A percentile compares a stretch with the other conserved stretches of the same genome.
Conservation (phyloP, 2,797 vertebrate species). For the Mastacembelus armatus region DNA sequence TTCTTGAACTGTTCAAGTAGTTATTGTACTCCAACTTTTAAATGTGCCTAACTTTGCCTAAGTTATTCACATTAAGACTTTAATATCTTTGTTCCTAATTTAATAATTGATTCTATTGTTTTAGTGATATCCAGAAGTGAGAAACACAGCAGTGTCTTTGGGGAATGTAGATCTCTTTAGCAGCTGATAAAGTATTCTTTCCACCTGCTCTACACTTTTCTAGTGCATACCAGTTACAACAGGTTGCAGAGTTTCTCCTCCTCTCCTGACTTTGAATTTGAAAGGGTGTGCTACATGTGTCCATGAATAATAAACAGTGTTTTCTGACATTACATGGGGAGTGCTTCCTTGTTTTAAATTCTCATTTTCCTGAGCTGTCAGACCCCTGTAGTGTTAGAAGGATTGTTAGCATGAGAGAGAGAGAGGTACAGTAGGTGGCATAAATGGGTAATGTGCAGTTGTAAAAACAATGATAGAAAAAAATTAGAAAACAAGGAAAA, state of each 20-base stretch:
- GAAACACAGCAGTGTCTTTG: slow-evolving; percentile 36
- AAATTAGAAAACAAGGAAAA: no score
- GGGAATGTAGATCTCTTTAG: slow-evolving; percentile 45
- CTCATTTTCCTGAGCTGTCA: slow-evolving; percentile 71
- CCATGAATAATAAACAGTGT: slow-evolving; percentile 75
- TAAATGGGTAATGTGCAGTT: slow-evolving; percentile 18
- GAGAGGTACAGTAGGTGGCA: slow-evolving; percentile 24
- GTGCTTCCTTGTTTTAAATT: slow-evolving; percentile 60
- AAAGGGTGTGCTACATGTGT: slow-evolving; percentile 48
- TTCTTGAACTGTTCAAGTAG: neutral
- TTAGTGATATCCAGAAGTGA: slow-evolving; percentile 42
- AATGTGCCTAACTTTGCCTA: neutral
- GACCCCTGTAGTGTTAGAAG: slow-evolving; percentile 59
- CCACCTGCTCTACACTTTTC: slow-evolving; percentile 62
- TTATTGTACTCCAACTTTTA: neutral
- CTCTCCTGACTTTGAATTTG: slow-evolving; percentile 59
- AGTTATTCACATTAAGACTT: slow-evolving; percentile 24
- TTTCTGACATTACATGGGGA: slow-evolving; percentile 63
- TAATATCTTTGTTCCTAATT: slow-evolving; percentile 27
- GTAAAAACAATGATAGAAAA: slow-evolving; percentile 2
- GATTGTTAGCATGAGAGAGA: slow-evolving; percentile 40
- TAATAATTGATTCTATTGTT: slow-evolving; percentile 51
- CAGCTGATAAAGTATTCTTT: slow-evolving; percentile 64
- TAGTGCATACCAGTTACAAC: slow-evolving; percentile 57
- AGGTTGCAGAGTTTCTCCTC: slow-evolving; percentile 56